A percentile compares a stretch with the other conserved stretches of the same genome.
phyloP scores from a whole-genome alignment of 2,113 vertebrate species.

The Barbus barbus region DNA sequence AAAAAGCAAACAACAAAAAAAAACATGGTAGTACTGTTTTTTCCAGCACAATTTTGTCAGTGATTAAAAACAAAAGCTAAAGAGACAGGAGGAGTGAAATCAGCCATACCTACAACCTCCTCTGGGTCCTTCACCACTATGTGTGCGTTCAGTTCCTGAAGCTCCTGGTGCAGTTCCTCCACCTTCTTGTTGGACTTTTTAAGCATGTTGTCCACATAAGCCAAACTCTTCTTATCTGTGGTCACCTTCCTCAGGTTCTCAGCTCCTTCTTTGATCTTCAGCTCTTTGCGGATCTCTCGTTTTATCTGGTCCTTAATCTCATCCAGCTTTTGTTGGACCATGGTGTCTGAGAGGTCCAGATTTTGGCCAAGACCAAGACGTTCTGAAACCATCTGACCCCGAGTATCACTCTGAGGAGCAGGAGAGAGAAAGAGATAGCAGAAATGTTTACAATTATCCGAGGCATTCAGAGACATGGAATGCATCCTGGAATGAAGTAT shows the following conservation, averaged over 20 bases:
- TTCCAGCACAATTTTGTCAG: neutral
- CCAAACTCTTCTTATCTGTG: conserved; percentile 98
- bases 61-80: neutral
- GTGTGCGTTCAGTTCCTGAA: conserved; percentile 96
- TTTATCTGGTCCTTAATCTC: conserved; percentile 90
- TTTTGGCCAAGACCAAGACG: conserved; percentile 79
- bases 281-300: conserved; percentile 90
- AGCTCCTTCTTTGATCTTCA: conserved; percentile 91
- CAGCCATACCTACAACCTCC: conserved; percentile 85
- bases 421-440: conserved; percentile 9
- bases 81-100: neutral
- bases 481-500: conserved; percentile 19
- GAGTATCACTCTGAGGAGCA: conserved; percentile 68
- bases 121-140: conserved; percentile 97
- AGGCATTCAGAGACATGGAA: conserved; percentile 9
- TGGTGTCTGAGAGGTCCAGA: conserved; percentile 83
- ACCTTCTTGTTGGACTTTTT: conserved; percentile 99
- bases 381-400: conserved; percentile 76
- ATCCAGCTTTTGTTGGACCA: conserved; percentile 88
- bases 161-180: conserved; percentile 94
- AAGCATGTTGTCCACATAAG: conserved; percentile 98
- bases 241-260: conserved; percentile 93
- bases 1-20: no score
- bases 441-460: neutral
- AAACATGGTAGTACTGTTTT: neutral